phyloP scores from a whole-genome alignment of 2,888 invertebrate genomes.

The Rhopalosiphum nymphaeae region DNA sequence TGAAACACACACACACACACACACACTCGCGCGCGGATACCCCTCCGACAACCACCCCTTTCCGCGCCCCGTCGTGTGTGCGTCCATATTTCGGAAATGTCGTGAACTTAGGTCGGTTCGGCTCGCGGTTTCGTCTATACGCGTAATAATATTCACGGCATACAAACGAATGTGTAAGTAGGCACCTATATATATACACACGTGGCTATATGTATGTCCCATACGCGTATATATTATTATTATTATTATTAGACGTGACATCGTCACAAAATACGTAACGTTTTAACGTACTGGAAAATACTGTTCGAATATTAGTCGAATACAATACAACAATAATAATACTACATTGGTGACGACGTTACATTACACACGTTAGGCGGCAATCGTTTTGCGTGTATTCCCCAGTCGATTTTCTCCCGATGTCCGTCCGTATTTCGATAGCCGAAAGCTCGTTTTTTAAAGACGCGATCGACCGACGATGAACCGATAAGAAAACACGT shows the following conservation, averaged over 20 bases:
- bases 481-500: too few relatives aligned
- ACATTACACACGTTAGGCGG: too few relatives aligned
- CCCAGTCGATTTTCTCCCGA: too few relatives aligned
- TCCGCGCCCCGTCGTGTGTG: background rate
- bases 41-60: background rate
- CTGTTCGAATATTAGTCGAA: background rate
- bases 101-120: constrained; percentile 20
- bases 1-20: background rate
- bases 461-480: too few relatives aligned
- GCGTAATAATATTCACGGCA: background rate
- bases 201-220: background rate
- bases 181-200: background rate
- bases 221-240: background rate
- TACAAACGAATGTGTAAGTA: background rate
- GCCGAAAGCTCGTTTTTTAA: too few relatives aligned
- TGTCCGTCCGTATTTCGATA: too few relatives aligned
- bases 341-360: too few relatives aligned
- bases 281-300: background rate
- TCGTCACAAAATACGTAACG: background rate
- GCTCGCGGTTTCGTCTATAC: background rate
- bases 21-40: background rate
- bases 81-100: constrained; percentile 31
- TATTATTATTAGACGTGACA: background rate
- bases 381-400: too few relatives aligned
- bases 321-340: too few relatives aligned